Base-by-base conservation (phyloP, 2,797 vertebrate genomes). In the Cyclura pinguis region DNA sequence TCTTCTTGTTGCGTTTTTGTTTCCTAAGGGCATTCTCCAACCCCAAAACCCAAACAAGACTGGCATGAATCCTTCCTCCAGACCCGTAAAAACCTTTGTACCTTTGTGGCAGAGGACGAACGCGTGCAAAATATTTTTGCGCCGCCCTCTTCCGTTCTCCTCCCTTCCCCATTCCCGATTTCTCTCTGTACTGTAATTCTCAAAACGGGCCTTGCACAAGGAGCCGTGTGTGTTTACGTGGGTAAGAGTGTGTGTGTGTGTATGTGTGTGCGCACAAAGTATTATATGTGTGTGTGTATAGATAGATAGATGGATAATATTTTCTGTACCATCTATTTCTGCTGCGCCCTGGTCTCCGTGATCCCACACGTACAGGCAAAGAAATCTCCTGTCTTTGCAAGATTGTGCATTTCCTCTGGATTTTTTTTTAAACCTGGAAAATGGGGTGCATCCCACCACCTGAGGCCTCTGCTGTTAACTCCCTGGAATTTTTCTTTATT, bases 21-120 rank as follows among this genome's bases (percentile, higher is more conserved):
- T 32, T 12, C 12, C 29, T 12, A 69, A 32, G 67, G 67, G 67
- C 67, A 69, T 69, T 69, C 67, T 69, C 29, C 67, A 62, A 62
- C 59, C 59, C 50, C 50, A 6, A 52, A 52, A 52, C 9, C 42
- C 42, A 10, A 52, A 10, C 50, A 62, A 69, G 67, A 69, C 67
- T 69, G 67, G 67, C 9, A 13, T 32, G 67, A 12, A 69, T 32
- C 67, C 10, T 32, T 32, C 9, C 29, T 32, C 29, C 29, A 12
- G 32, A 32, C 27, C 7, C 67, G 3, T 32, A 29, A 69, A 69
- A 69, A 47, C 95, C 96, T 96, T 96, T 92, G 90, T 95, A 20
- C 20, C 59, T 97, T 97, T 32, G 52, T 55, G 97, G 97, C 93
- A 89, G 92, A 90, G 94, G 91, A 94, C 96, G 96, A 96, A 96